These are phyloP conservation scores for Anguilla rostrata DNA, from an alignment of 2,113 vertebrate species.

Conservation along the genomic window DNA sequence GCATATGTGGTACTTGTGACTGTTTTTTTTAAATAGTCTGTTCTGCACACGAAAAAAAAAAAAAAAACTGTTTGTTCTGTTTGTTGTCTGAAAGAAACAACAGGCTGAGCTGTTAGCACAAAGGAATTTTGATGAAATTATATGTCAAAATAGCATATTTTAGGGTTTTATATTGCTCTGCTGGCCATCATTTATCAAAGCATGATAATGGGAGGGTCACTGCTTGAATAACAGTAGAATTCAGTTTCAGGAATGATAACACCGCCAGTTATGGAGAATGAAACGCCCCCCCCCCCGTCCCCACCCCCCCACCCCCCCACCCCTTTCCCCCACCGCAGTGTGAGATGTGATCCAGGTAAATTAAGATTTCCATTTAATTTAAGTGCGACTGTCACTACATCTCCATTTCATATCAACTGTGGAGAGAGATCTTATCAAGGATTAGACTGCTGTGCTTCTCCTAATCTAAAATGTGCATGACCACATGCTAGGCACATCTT, in stretches of 20 bases:
- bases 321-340: slow-evolving; percentile 55
- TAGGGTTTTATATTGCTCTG: neutral
- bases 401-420: slow-evolving; percentile 67
- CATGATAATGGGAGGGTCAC: neutral
- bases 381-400: slow-evolving; percentile 55
- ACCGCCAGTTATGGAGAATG: neutral
- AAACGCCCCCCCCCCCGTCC: neutral
- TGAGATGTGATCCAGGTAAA: slow-evolving; percentile 68
- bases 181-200: slow-evolving; percentile 9
- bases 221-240: neutral
- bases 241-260: neutral
- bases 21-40: slow-evolving; percentile 17
- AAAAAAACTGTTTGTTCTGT: neutral
- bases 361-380: slow-evolving; percentile 70
- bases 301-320: no score
- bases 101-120: neutral
- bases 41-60: slow-evolving; percentile 1
- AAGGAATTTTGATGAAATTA: neutral
- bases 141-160: neutral
- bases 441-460: slow-evolving; percentile 69
- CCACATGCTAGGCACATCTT: slow-evolving; percentile 49
- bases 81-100: neutral
- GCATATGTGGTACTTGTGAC: neutral
- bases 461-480: slow-evolving; percentile 68
- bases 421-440: slow-evolving; percentile 69